Evolutionary conservation across 2,888 invertebrate species (phyloP), one percentile per base, ranked within the genome.

Genomic region (Polymixis flavicincta): DNA sequence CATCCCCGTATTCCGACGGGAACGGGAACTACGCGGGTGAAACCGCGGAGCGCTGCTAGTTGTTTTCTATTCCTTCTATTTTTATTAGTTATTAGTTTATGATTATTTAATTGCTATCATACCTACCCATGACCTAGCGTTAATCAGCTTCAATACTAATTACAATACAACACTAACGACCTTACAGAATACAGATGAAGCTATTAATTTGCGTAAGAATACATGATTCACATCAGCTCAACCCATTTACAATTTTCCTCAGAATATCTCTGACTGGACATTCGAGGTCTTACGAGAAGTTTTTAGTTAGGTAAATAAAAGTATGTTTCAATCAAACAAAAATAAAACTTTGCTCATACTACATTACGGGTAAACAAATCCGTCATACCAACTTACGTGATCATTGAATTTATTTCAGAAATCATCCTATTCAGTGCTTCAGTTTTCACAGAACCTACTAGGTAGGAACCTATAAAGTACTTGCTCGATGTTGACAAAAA

Each of bases 231-330:
- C 59, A 52, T 66, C 59, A 75, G 61, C 71, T 78, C 70, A 75
- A 83, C 80, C 71, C 48, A 76, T 71, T 61, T 76, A 69, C 69
- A 71, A 63, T 82, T 82, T 85, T 85, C 74, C 83, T 73, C 59
- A 71, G 65, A 78, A 77, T 74, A 73, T 71, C 65, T 71, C 67
- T 78, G 78, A 80, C 72, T 82, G 73, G 78, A 57, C 67, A 60
- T 57, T 68, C 67, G 59, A 75, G 75, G 75, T 80, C 75, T 75
- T 45, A 32, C 17, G 50, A 65, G 74, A 59, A 55, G 64, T 54
- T 63, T 55, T 17, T 70, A 45, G 13, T 42, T 50, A 57, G 52
- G 9, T 42, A 45, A 45, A 45, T 42, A 45, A 37, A 5, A 19
- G 32, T 72, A 75, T 76, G 80, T 69, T 76, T 65, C 57, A 81